Evolutionary conservation across 2,888 invertebrate species (phyloP), one percentile per base, ranked within the genome.

Genomic region (Caenorhabditis parvicauda): DNA sequence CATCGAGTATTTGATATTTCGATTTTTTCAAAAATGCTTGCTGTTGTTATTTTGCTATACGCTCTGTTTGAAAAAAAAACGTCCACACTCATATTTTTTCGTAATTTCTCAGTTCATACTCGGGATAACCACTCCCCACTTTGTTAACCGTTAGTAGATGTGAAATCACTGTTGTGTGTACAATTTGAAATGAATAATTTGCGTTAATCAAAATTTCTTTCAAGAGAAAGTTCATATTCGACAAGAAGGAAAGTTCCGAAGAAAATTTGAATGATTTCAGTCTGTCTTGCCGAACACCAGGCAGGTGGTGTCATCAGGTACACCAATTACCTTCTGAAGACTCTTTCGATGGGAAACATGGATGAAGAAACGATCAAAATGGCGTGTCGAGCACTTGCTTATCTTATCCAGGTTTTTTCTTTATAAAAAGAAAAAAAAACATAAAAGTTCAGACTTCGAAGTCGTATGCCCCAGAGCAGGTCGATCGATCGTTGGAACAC

Each of bases 401-500:
- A 90, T 70, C 84, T 98, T 51, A 94, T 79, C 38, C 67, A 94
- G 1, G 86, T 92, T 22, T 81, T 50, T 44, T 32, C 14, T 35
- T 41, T 12, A 9, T 48, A 14, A 17, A 49, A 19, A 44, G 21
- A 28, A 22, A 9, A n/a, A 22, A 3, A 41, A 39, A 22, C 24
- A 28, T 7, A 5, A 7, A 29, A 14, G 45, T 49, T 32, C 44
- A 76, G 72, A 76, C 83, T 0, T 84, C 84, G 6, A 94, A 94
- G 14, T 91, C 92, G 0, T 92, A 91, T 82, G 90, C 94, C 28
- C 91, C 92, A 0, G 93, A 94, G 81, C 93, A 94, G 82, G 93
- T 96, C n/a, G 94, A 95, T 78, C 93, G 93, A 84, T 94, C 95
- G 84, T 91, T 95, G 1, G 92, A 92, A 82, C 86, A 91, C 79